Evolutionary conservation across 2,113 vertebrate species (phyloP).

Genomic region (Nothocercus nigrocapillus): DNA sequence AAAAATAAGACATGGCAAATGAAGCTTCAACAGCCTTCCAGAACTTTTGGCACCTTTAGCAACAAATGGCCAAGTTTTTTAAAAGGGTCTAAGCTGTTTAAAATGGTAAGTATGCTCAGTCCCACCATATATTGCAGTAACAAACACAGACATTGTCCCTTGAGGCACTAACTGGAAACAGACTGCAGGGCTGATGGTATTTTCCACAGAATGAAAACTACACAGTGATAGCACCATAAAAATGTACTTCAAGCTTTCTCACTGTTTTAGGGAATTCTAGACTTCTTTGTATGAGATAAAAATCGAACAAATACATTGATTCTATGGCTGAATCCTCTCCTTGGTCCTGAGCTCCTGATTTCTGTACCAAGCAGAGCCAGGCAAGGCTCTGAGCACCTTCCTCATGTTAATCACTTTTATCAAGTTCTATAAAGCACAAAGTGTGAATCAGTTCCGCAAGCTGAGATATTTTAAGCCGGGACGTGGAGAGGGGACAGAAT

Average conservation of each 20-base stretch:
- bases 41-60: neutral
- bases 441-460: neutral
- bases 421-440: neutral
- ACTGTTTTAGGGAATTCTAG: neutral
- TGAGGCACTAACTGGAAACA: neutral
- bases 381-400: neutral
- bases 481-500: neutral
- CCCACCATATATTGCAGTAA: neutral
- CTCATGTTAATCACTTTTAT: neutral
- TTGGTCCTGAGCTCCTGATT: neutral
- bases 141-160: neutral
- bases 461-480: constrained; percentile 30
- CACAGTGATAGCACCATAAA: neutral
- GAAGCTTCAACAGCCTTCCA: neutral
- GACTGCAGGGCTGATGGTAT: neutral
- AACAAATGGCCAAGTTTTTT: neutral
- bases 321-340: neutral
- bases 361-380: neutral
- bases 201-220: neutral
- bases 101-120: neutral
- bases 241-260: neutral
- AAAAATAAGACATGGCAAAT: neutral
- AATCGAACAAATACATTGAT: constrained; percentile 5
- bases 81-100: neutral
- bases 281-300: neutral